Conservation (phyloP, 1,140 invertebrate species). For the Dendroctonus ponderosae region DNA sequence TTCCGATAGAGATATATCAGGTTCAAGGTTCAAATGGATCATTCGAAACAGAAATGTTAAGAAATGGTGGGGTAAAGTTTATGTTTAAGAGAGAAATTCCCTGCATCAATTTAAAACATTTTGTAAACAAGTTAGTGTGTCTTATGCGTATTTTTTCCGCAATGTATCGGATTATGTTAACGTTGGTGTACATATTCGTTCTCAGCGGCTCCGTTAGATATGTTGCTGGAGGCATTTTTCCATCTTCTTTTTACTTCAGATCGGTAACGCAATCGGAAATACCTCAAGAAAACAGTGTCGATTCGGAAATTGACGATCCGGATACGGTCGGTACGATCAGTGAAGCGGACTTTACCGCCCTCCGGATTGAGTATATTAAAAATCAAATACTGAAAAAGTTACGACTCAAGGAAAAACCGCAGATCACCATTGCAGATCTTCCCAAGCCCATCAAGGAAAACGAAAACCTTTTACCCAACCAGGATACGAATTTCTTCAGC, state of each 20-base stretch:
- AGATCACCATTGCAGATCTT: conserved; percentile 59
- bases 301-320: conserved; percentile 25
- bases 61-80: conserved; percentile 44
- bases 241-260: conserved; percentile 16
- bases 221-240: conserved; percentile 42
- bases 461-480: conserved; percentile 48
- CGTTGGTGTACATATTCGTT: conserved; percentile 19
- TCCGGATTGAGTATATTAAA: conserved; percentile 75
- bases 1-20: conserved; percentile 43
- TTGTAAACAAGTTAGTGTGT: conserved; percentile 42
- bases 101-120: conserved; percentile 42
- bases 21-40: conserved; percentile 51
- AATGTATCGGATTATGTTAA: conserved; percentile 33
- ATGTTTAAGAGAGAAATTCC: conserved; percentile 46
- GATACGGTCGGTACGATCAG: conserved; percentile 43
- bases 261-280: conserved; percentile 22
- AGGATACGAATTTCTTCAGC: conserved; percentile 52
- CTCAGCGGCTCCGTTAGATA: conserved; percentile 34
- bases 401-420: conserved; percentile 69
- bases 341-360: conserved; percentile 55
- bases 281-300: conserved; percentile 36
- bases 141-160: conserved; percentile 26
- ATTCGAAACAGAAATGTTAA: conserved; percentile 48
- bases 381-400: conserved; percentile 78
- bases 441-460: conserved; percentile 70